Evolutionary conservation across 2,888 invertebrate species (phyloP), one percentile per base, ranked within the genome.

Genomic region (Mythimna pallens): DNA sequence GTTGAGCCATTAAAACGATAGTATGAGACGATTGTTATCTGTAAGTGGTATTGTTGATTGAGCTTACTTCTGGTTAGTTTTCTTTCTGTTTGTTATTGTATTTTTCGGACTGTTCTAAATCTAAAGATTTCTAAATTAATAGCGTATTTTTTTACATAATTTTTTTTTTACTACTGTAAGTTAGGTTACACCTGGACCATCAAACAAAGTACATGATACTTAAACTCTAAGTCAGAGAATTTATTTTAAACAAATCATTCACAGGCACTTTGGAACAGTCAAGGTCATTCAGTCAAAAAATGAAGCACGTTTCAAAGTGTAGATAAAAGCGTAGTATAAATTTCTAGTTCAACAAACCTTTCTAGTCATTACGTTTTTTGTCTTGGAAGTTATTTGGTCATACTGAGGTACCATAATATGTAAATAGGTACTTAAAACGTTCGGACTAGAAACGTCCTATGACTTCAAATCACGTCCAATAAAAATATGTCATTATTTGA

Each of bases 1-100:
- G 54, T 73, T 65, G 30, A 30, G 25, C 52, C 55, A 63, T 40
- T 58, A 72, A 34, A 30, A 20, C 63, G 22, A 55, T 43, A 71
- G 47, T 22, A 50, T 12, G n/a, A 30, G 20, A 57, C 14, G 34
- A 52, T 61, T 59, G 10, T 65, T 61, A 36, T 78, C 36, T 73
- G 54, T n/a, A 20, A 47, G 58, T 73, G 50, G 40, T 59, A 34
- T 73, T 73, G 50, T 55, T 61, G 12, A 54, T 12, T 34, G 8
- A 25, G 12, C 2, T 17, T 59, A 64, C 55, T 59, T 64, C 17
- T 72, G n/a, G 10, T 12, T n/a, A 0, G 5, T 34, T 25, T 50
- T 25, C 9, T 5, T 61, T 50, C 14, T 50, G 9, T 59, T 36
- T 59, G 36, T 47, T 17, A 34, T 61, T 14, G 36, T 30, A n/a